phyloP scores from a whole-genome alignment of 2,797 vertebrate genomes.

The Semaprochilodus insignis region DNA sequence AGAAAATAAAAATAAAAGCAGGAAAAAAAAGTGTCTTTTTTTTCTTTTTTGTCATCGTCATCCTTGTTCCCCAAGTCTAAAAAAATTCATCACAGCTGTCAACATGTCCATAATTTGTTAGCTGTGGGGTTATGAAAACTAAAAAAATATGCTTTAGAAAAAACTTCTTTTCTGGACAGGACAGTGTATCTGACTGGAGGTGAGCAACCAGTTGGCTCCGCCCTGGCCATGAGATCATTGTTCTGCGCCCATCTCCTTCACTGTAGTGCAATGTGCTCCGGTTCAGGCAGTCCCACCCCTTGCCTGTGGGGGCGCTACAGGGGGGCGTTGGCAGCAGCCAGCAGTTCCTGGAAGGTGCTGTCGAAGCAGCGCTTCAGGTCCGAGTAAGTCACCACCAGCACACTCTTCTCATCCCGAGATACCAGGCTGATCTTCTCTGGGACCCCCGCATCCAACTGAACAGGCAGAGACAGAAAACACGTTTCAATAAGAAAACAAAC shows the following conservation, averaged over 20 bases:
- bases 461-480: not conserved
- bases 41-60: constrained; percentile 66
- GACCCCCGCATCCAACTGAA: constrained; percentile 95
- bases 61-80: constrained; percentile 90
- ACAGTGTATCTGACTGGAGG: constrained; percentile 97
- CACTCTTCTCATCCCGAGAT: constrained; percentile 98
- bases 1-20: constrained; percentile 89
- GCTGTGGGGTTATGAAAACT: constrained; percentile 86
- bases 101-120: constrained; percentile 82
- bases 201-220: constrained; percentile 88
- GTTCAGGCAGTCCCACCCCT: constrained; percentile 71
- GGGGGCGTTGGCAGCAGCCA: constrained; percentile 91
- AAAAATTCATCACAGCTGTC: constrained; percentile 92
- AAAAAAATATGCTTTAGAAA: constrained; percentile 84
- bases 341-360: constrained; percentile 99
- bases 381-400: constrained; percentile 98
- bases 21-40: constrained; percentile 85
- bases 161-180: constrained; percentile 91
- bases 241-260: constrained; percentile 78
- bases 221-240: constrained; percentile 73
- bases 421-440: constrained; percentile 99
- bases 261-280: constrained; percentile 95
- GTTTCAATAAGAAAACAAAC: not conserved
- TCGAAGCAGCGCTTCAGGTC: constrained; percentile 99
- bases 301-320: constrained; percentile 88